Conservation (phyloP, 30 jellyfish, hydroid and myxozoan species). For the Aurelia aurita region DNA sequence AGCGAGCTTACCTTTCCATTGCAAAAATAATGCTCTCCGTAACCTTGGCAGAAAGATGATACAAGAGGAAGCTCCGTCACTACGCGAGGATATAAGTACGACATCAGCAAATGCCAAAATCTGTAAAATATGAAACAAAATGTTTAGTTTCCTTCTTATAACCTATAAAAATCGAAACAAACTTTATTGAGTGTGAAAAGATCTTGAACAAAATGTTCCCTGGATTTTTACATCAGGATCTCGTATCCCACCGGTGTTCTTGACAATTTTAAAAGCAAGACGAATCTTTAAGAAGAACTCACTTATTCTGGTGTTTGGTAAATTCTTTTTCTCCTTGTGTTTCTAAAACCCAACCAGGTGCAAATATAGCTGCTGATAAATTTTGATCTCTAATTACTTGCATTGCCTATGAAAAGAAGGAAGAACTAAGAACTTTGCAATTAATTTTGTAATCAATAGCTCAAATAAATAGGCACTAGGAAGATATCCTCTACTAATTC, state of each 20-base stretch:
- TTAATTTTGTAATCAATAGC: no score
- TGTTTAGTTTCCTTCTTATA: no score
- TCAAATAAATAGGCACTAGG: no score
- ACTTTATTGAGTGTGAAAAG: no score
- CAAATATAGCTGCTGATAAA: constrained; percentile 95
- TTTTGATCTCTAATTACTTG: constrained; percentile 85
- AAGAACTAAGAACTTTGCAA: not conserved
- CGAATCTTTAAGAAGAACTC: not conserved
- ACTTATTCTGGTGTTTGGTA: constrained; percentile 66
- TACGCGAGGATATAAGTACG: constrained; percentile 81
- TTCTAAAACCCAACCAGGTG: constrained; percentile 99
- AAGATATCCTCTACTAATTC: no score
- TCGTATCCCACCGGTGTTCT: not conserved
- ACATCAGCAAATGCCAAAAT: constrained; percentile 82
- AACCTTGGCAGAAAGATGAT: constrained; percentile 90
- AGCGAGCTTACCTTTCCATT: constrained; percentile 71
- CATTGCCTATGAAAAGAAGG: constrained; percentile 72
- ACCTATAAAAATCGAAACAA: no score
- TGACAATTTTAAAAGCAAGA: not conserved
- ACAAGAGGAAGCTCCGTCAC: constrained; percentile 65
- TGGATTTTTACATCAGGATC: no score
- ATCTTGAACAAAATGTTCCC: not conserved
- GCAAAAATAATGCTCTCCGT: constrained; percentile 59
- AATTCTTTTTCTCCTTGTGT: constrained; percentile 75
- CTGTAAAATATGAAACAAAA: constrained; percentile 18